Conservation (phyloP, 2,888 invertebrate species). For the Poecilobothrus nobilitatus region DNA sequence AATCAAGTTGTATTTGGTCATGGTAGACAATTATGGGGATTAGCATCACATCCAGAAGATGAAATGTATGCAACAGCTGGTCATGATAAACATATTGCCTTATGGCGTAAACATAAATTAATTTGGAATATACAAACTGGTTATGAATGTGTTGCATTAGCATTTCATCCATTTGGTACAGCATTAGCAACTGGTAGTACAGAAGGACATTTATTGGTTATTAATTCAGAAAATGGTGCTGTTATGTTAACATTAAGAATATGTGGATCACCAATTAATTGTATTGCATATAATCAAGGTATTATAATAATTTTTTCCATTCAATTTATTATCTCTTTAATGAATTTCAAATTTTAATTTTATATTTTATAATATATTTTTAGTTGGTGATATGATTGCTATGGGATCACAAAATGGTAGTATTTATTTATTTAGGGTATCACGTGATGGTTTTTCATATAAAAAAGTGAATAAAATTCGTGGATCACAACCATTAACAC, state of each 20-base stretch:
- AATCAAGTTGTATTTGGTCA: constrained; percentile 83
- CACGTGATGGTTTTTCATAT: constrained; percentile 81
- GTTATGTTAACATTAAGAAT: constrained; percentile 78
- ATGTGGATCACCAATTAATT: constrained; percentile 78
- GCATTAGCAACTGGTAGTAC: constrained; percentile 82
- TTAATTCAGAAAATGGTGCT: constrained; percentile 79
- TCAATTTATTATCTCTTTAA: neutral
- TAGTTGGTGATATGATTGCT: constrained; percentile 79
- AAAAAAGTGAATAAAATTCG: constrained; percentile 83
- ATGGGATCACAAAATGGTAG: constrained; percentile 83
- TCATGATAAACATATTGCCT: constrained; percentile 79
- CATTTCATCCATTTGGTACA: constrained; percentile 81
- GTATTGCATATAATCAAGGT: constrained; percentile 83
- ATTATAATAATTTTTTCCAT: constrained; percentile 24
- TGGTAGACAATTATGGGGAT: constrained; percentile 75
- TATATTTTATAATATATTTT: constrained; percentile 8
- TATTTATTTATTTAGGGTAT: constrained; percentile 72
- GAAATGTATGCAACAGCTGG: constrained; percentile 89
- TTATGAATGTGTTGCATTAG: constrained; percentile 79
- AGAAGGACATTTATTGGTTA: constrained; percentile 77
- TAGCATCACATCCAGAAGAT: constrained; percentile 83
- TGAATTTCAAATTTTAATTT: no score
- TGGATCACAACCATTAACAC: constrained; percentile 74
- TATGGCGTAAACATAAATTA: constrained; percentile 83
- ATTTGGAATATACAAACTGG: constrained; percentile 82